Evolutionary conservation across 2,888 invertebrate genomes (phyloP), one percentile per base, ranked within the genome.

Genomic region (Nymphalis c-album): DNA sequence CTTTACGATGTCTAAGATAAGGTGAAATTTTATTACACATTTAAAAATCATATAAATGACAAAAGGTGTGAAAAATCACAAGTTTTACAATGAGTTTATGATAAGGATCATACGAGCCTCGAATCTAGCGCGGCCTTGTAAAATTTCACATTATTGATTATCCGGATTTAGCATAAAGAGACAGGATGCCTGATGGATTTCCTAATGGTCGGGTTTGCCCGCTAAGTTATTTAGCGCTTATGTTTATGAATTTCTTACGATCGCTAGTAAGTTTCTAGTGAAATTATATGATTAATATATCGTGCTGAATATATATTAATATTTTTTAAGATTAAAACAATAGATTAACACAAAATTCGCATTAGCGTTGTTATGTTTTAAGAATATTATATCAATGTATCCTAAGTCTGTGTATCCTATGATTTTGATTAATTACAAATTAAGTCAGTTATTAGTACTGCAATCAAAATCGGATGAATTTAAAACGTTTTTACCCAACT

Each of bases 91-190:
- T 48, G 45, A 8, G 45, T 31, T 45, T 60, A 55, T 31, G 55
- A 66, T 20, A 55, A 55, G 46, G 26, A 55, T 55, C 53, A 55
- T 69, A 47, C 51, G 68, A 53, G 53, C 22, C 51, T 50, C 65
- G 62, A 73, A 70, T 71, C 69, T 73, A 60, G 71, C 64, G 63
- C 67, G 75, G 70, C 75, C 75, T 80, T 75, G 75, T 74, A 73
- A 69, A 74, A 70, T 75, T 75, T 75, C 73, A 74, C 73, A 73
- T 77, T 71, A 77, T 75, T 73, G 74, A 75, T 78, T 71, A 74
- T 70, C 55, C 61, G 63, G 72, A 64, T 75, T 76, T 74, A 75
- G 64, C 62, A 70, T 75, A 73, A 70, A 71, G 67, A 71, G 62
- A 63, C 22, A 26, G 18, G 40, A 57, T 57, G 7, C 7, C 5